Base-by-base conservation (phyloP, 2,888 invertebrate species). In the Stenichneumon culpator region DNA sequence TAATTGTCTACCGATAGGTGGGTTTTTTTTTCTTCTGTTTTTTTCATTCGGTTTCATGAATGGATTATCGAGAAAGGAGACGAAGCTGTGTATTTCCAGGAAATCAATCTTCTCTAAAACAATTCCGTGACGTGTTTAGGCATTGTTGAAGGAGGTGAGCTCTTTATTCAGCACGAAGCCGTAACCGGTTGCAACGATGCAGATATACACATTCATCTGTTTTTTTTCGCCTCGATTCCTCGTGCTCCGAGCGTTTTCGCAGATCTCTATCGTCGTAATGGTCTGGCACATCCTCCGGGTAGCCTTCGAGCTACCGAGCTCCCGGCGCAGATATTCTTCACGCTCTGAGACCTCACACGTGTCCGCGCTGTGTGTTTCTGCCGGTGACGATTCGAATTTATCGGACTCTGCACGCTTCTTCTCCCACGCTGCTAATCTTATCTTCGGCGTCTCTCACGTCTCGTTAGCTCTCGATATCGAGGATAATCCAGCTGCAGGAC, bases 191-290 rank as follows among this genome's bases (percentile, higher is more conserved):
- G 52, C 63, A 60, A 60, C 47, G 32, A 63, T 65, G 39, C 68
- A 54, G 52, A 50, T 80, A 73, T 63, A 63, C 28, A 6, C 25
- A 25, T 57, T 47, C 57, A 1, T 63, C 0, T 44, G 32, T 57
- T 54, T 36, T 57, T 7, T 32, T 65, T 60, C 68, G 47, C 39
- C 11, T 79, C 36, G 36, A 52, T 63, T 67, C 75, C 36, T 52
- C 22, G 25, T 36, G 74, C 22, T 65, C 16, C 39, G 65, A 36
- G 50, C 50, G 14, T 67, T 80, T 74, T 74, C 72, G 25, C 47
- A 70, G 86, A 89, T 88, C 75, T 32, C 68, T 86, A 78, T 86
- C 88, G 84, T 57, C 77, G n/a, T 86, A 87, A 88, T 88, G 82
- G 80, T 65, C 74, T 57, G 79, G 74, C 83, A 84, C 83, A 87